Evolutionary conservation across 2,888 invertebrate genomes (phyloP).

Genomic region (Lochmaea crataegi): DNA sequence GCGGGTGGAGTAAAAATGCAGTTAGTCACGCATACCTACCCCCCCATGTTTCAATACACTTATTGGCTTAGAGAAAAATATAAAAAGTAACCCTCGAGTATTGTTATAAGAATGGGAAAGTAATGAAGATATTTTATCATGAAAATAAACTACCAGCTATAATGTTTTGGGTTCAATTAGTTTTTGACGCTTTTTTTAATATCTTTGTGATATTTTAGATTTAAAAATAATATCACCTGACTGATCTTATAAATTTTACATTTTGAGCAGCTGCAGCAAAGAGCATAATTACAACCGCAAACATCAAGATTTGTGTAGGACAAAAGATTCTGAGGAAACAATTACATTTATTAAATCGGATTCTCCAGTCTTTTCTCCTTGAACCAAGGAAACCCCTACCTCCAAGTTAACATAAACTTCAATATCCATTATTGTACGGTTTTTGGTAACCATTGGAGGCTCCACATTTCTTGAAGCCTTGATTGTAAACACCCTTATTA

Average conservation of each 20-base stretch:
- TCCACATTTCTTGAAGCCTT: conserved; percentile 44
- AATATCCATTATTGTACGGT: conserved; percentile 26
- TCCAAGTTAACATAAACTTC: conserved; percentile 9
- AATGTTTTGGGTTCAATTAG: no score
- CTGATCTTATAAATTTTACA: no score
- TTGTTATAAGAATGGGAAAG: no score
- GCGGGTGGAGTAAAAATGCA: conserved; percentile 6
- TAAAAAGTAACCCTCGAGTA: neutral
- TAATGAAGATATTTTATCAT: no score
- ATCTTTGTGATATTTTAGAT: no score
- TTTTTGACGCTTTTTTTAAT: no score
- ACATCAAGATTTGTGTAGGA: conserved; percentile 15
- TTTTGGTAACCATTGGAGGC: conserved; percentile 2
- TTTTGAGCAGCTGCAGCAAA: no score
- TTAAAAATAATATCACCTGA: no score
- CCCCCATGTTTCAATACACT: conserved; percentile 14
- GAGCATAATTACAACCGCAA: conserved; percentile 25
- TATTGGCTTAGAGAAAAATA: conserved; percentile 5
- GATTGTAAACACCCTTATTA: conserved; percentile 56
- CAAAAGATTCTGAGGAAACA: neutral
- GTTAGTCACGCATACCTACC: conserved; percentile 16
- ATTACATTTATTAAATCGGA: neutral
- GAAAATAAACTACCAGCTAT: no score
- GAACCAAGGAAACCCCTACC: neutral
- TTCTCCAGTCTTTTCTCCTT: neutral